These are phyloP conservation scores for Deilephila porcellus DNA, from an alignment of 2,888 invertebrate genomes.

Conservation along the genomic window DNA sequence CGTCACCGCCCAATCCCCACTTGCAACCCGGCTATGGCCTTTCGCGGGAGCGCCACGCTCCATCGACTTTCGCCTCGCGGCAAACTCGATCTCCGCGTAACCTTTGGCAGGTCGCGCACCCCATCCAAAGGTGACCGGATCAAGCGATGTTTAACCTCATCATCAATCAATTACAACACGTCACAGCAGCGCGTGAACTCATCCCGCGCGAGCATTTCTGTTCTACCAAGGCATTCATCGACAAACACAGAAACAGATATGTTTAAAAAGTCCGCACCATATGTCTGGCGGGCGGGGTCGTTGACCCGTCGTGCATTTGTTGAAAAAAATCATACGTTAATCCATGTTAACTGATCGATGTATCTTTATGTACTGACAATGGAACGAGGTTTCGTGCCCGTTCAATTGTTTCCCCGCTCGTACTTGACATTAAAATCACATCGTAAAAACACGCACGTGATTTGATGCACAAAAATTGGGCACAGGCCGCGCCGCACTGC, in stretches of 20 bases:
- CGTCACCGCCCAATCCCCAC: slow-evolving; percentile 22
- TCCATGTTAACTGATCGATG: slow-evolving; percentile 51
- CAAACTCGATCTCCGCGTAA: slow-evolving; percentile 5
- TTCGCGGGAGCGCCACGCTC: slow-evolving; percentile 16
- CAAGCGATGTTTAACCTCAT: slow-evolving; percentile 12
- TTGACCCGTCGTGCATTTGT: slow-evolving; percentile 34
- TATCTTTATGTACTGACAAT: slow-evolving; percentile 18
- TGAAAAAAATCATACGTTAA: slow-evolving; percentile 29
- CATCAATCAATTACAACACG: slow-evolving; percentile 13
- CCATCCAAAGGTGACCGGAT: slow-evolving; percentile 22
- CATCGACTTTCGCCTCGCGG: slow-evolving; percentile 22
- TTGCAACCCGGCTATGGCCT: slow-evolving; percentile 23
- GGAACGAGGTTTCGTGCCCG: slow-evolving; percentile 40
- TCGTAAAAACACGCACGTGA: slow-evolving; percentile 47
- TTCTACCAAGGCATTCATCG: slow-evolving; percentile 2
- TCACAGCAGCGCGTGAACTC: not conserved
- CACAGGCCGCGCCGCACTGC: slow-evolving; percentile 39
- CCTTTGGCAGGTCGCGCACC: slow-evolving; percentile 23
- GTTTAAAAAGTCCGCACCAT: slow-evolving; percentile 42
- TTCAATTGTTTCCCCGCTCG: slow-evolving; percentile 55
- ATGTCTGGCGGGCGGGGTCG: slow-evolving; percentile 41
- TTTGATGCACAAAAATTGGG: slow-evolving; percentile 50
- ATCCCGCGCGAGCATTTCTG: not conserved
- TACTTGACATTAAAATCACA: slow-evolving; percentile 54
- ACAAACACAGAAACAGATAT: slow-evolving; percentile 35